Percentiles rank a stretch among this genome's conserved stretches.
Evolutionary conservation across 2,797 vertebrate genomes (phyloP).

Genomic region (Calcarius lapponicus): DNA sequence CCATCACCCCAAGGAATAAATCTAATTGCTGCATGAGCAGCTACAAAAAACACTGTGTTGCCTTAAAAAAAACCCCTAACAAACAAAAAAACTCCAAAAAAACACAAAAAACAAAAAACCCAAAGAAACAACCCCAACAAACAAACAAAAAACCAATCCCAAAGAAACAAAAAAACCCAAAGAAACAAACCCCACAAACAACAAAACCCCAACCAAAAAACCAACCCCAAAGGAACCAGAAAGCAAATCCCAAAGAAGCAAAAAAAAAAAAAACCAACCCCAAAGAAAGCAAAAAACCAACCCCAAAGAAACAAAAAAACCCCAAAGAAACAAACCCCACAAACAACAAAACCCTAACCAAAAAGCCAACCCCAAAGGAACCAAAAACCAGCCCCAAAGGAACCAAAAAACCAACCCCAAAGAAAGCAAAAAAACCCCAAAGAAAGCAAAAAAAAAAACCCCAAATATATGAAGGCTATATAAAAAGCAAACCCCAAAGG

Average conservation of each 20-base stretch:
- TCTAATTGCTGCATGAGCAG: not conserved
- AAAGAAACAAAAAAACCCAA: not conserved
- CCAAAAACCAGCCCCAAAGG: not conserved
- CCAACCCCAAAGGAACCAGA: no score
- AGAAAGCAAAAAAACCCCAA: not conserved
- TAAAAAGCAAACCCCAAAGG: accelerated
- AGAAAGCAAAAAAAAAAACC: not conserved
- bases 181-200: not conserved
- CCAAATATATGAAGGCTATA: no score
- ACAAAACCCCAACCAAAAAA: not conserved
- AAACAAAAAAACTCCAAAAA: not conserved
- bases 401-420: no score
- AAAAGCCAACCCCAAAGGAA: not conserved
- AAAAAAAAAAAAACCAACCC: not conserved
- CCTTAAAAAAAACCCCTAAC: not conserved
- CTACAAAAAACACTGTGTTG: not conserved
- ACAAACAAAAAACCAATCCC: not conserved
- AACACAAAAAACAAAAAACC: not conserved
- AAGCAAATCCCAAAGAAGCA: not conserved
- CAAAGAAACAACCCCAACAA: not conserved
- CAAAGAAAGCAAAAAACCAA: not conserved
- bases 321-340: no score
- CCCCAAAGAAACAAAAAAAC: not conserved
- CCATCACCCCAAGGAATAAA: not conserved
- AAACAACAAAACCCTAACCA: no score